Conservation (phyloP, 2,888 invertebrate species). For the Caenorhabditis sulstoni region DNA sequence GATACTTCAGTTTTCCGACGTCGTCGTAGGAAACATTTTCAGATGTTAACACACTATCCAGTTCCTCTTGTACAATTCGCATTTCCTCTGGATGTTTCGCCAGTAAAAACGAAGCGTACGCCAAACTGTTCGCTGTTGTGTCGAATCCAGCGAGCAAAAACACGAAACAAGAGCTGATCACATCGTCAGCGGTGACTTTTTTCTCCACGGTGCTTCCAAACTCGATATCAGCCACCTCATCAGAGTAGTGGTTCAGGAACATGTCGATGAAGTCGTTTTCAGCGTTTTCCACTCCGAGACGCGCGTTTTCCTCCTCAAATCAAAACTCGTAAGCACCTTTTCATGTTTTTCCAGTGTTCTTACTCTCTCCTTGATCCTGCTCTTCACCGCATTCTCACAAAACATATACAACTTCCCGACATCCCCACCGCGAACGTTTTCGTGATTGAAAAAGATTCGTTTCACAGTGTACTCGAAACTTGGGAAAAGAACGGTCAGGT, state of each 20-base stretch:
- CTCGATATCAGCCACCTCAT: conserved; percentile 35
- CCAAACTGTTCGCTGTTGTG: conserved; percentile 83
- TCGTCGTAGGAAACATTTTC: conserved; percentile 68
- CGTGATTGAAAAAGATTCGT: conserved; percentile 45
- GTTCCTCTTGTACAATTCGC: conserved; percentile 65
- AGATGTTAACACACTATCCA: conserved; percentile 56
- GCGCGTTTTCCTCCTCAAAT: conserved; percentile 42
- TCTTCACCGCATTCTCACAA: conserved; percentile 14
- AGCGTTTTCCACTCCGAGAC: conserved; percentile 49
- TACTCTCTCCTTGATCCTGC: conserved; percentile 31
- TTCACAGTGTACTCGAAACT: conserved; percentile 18
- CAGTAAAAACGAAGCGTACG: conserved; percentile 82
- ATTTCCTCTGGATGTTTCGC: conserved; percentile 76
- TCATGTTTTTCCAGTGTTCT: background rate
- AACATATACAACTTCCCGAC: conserved; percentile 25
- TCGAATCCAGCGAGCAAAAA: conserved; percentile 80
- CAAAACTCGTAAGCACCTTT: too few species aligned
- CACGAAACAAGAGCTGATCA: conserved; percentile 69
- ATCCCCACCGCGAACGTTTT: conserved; percentile 47
- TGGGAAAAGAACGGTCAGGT: conserved; percentile 45
- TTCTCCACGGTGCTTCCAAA: conserved; percentile 51
- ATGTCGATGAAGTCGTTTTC: conserved; percentile 77
- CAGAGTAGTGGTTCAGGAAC: conserved; percentile 72
- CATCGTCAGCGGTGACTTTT: conserved; percentile 70
- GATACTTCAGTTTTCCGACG: conserved; percentile 68